These are phyloP conservation scores for Meteorus sp. DNA, from an alignment of 1,140 invertebrate species.

Conservation along the genomic window DNA sequence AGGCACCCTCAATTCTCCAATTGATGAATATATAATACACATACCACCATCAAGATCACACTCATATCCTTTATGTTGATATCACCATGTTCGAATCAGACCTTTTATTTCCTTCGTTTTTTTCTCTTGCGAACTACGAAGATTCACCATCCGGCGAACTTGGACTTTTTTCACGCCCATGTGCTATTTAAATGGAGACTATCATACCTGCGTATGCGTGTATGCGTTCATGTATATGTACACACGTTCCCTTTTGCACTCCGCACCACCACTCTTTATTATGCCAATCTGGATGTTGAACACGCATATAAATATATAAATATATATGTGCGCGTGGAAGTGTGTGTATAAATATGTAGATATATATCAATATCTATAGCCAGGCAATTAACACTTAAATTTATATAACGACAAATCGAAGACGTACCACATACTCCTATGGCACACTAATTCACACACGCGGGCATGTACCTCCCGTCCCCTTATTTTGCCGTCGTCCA, in stretches of 20 bases:
- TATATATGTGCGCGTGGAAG: no score
- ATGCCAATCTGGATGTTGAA: slow-evolving; percentile 4
- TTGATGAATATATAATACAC: neutral
- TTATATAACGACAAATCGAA: slow-evolving; percentile 12
- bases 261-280: neutral
- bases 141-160: neutral
- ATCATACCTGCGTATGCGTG: no score
- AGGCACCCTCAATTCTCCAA: neutral
- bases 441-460: neutral
- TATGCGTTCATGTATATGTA: neutral
- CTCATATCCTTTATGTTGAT: neutral
- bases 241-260: neutral
- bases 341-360: no score
- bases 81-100: neutral
- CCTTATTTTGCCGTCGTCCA: no score
- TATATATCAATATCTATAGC: slow-evolving; percentile 7
- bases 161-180: slow-evolving; percentile 12
- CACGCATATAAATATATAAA: no score
- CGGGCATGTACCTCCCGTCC: no score
- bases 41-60: neutral
- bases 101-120: neutral
- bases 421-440: neutral
- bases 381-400: slow-evolving; percentile 18
- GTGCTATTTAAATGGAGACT: slow-evolving; percentile 6
- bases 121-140: no score